A percentile compares a stretch with the other conserved stretches of the same genome.
These are phyloP conservation scores for Meiosimyza decipiens DNA, from an alignment of 2,888 invertebrate species.

Conservation along the genomic window DNA sequence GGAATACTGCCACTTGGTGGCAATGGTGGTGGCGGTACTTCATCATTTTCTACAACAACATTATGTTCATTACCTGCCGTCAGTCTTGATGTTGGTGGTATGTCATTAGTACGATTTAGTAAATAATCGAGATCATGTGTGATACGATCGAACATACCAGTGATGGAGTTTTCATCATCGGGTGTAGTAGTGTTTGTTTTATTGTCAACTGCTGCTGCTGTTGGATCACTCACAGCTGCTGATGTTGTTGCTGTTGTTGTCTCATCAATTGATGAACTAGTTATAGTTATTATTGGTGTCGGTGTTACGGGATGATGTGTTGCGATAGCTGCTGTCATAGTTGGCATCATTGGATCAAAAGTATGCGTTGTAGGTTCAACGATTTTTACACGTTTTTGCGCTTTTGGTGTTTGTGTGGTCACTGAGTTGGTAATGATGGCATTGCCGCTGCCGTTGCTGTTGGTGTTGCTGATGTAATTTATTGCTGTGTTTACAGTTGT, in stretches of 20 bases:
- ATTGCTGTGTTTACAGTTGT: constrained; percentile 15
- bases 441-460: constrained; percentile 40
- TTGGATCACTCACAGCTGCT: constrained; percentile 36
- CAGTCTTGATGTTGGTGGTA: constrained; percentile 35
- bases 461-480: constrained; percentile 30
- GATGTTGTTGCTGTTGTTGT: constrained; percentile 36
- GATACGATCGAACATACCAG: constrained; percentile 82
- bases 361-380: constrained; percentile 63
- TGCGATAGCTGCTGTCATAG: constrained; percentile 49
- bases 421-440: constrained; percentile 50
- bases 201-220: constrained; percentile 42
- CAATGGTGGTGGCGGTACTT: constrained; percentile 49
- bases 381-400: constrained; percentile 65
- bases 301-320: constrained; percentile 35
- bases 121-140: constrained; percentile 85
- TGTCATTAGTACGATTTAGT: constrained; percentile 73
- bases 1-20: constrained; percentile 47
- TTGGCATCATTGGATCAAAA: constrained; percentile 61
- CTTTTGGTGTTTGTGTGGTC: constrained; percentile 61
- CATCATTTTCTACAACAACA: constrained; percentile 38
- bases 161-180: constrained; percentile 48
- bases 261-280: constrained; percentile 43
- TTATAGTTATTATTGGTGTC: constrained; percentile 53
- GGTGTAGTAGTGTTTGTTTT: constrained; percentile 12
- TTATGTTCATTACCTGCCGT: neutral